These are phyloP conservation scores for Amphiprion ocellaris DNA, from an alignment of 2,113 vertebrate species.

Conservation along the genomic window DNA sequence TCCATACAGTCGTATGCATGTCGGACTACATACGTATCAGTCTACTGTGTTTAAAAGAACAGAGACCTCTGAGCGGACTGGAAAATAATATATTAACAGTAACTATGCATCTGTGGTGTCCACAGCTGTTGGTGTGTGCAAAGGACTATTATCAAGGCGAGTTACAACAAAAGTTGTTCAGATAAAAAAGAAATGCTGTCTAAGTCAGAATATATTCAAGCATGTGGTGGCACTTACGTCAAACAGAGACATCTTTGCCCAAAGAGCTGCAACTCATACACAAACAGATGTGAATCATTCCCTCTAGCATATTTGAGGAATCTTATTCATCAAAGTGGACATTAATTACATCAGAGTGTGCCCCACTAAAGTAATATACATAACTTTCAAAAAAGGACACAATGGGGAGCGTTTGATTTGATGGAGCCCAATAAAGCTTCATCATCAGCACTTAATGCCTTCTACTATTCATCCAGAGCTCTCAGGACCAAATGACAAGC, in stretches of 20 bases:
- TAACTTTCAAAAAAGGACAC: slow-evolving; percentile 17
- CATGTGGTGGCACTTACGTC: background rate
- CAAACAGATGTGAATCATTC: slow-evolving; percentile 11
- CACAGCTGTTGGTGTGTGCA: no score
- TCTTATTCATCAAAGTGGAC: slow-evolving; percentile 24
- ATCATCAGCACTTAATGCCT: slow-evolving; percentile 7
- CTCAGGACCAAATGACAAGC: slow-evolving; percentile 38
- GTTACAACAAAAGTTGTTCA: no score
- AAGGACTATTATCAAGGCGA: no score
- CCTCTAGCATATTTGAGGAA: background rate
- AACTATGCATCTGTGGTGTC: no score
- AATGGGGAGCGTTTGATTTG: slow-evolving; percentile 18
- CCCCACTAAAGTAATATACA: slow-evolving; percentile 29
- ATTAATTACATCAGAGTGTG: slow-evolving; percentile 1
- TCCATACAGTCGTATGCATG: no score
- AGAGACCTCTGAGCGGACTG: no score
- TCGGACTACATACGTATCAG: no score
- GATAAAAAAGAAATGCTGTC: no score
- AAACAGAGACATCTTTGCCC: background rate
- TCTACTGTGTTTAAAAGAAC: no score
- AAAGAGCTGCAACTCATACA: background rate
- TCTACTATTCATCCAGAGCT: slow-evolving; percentile 30
- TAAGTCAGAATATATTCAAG: no score
- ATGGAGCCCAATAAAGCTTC: slow-evolving; percentile 23
- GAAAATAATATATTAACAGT: no score